Conservation (phyloP, 2,888 invertebrate species). For the Sarcophaga rosellei region DNA sequence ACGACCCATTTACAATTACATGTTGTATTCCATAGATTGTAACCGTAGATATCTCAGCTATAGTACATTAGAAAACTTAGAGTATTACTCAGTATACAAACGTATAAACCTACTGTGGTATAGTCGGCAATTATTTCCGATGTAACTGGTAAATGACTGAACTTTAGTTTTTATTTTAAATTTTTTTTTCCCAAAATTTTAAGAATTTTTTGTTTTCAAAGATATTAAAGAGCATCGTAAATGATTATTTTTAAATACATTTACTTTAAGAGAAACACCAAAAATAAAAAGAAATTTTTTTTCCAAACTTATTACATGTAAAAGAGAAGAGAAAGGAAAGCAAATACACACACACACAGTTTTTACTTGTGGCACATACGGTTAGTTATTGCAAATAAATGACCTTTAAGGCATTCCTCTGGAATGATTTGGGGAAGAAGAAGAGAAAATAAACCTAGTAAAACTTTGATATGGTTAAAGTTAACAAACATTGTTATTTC, state of each 20-base stretch:
- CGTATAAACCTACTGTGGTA: no score
- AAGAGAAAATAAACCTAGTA: constrained; percentile 1
- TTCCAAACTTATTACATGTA: no score
- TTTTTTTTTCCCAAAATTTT: no score
- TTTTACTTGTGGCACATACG: constrained; percentile 56
- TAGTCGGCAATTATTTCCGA: no score
- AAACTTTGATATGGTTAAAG: constrained; percentile 39
- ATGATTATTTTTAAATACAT: constrained; percentile 40
- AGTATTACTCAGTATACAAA: no score
- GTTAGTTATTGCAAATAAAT: constrained; percentile 65
- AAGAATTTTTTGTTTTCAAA: constrained; percentile 28
- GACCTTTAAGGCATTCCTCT: constrained; percentile 59
- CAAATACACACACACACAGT: constrained; percentile 12
- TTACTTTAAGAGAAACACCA: constrained; percentile 22
- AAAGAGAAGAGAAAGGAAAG: neutral
- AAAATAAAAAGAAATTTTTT: no score
- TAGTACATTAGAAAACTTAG: no score
- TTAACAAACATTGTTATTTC: constrained; percentile 31
- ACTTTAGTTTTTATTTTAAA: no score
- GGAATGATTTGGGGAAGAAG: constrained; percentile 39
- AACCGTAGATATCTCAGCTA: no score
- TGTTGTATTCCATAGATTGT: no score
- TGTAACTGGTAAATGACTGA: no score
- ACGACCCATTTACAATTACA: no score
- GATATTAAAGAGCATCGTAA: constrained; percentile 12